Evolutionary conservation across 2,113 vertebrate genomes (phyloP).

Genomic region (Plectropomus leopardus): DNA sequence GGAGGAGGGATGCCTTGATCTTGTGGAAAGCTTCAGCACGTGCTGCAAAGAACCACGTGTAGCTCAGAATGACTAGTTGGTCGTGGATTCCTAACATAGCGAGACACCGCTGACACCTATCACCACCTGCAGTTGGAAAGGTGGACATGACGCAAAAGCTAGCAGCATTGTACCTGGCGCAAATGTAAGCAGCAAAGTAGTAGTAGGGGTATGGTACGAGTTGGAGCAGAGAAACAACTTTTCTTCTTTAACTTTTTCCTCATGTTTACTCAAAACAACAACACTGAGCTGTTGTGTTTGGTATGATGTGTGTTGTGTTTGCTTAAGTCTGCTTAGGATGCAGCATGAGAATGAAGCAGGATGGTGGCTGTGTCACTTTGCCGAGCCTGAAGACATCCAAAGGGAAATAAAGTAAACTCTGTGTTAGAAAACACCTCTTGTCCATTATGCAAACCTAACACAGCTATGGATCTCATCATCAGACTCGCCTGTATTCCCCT

Average conservation of each 20-base stretch:
- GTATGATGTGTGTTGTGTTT: slow-evolving; percentile 18
- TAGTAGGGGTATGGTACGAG: background rate
- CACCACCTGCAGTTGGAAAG: background rate
- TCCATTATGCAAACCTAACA: background rate
- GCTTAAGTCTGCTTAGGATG: slow-evolving; percentile 20
- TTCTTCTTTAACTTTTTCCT: slow-evolving; percentile 10
- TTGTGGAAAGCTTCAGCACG: slow-evolving; percentile 20
- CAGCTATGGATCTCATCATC: background rate
- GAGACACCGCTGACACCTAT: background rate
- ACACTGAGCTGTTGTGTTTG: background rate
- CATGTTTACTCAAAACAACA: slow-evolving; percentile 3
- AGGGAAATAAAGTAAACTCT: slow-evolving; percentile 27
- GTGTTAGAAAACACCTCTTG: slow-evolving; percentile 10
- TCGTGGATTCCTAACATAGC: background rate
- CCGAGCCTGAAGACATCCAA: slow-evolving; percentile 35
- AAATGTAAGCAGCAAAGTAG: slow-evolving; percentile 18
- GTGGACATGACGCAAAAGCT: slow-evolving; percentile 4
- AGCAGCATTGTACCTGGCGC: background rate
- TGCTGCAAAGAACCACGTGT: slow-evolving; percentile 42
- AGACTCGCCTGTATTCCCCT: background rate
- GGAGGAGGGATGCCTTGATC: slow-evolving; percentile 32
- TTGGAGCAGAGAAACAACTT: slow-evolving; percentile 19
- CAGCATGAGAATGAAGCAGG: slow-evolving; percentile 9
- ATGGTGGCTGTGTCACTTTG: background rate
- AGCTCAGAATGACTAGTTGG: background rate